phyloP scores from a whole-genome alignment of 2,888 invertebrate genomes.

The Camponotus fellah region DNA sequence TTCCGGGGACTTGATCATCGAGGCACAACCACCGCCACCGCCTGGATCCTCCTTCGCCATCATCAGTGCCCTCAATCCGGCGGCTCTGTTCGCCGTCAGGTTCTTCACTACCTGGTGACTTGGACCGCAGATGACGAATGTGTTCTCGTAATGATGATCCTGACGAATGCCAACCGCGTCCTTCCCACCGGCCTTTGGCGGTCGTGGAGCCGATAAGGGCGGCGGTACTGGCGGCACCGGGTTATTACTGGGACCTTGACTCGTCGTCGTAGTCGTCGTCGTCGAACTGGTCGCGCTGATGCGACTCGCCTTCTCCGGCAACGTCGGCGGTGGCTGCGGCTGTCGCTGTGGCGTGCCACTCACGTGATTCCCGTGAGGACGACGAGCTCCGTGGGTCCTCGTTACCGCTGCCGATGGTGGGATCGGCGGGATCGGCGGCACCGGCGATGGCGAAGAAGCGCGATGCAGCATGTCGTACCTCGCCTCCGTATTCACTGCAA shows the following conservation, averaged over 20 bases:
- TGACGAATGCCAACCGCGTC: constrained; percentile 84
- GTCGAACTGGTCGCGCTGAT: constrained; percentile 42
- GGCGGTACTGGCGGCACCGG: constrained; percentile 83
- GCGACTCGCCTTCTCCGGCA: constrained; percentile 79
- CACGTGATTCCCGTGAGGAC: constrained; percentile 63
- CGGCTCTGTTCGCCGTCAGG: constrained; percentile 80
- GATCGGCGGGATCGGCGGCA: constrained; percentile 74
- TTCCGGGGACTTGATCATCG: constrained; percentile 79
- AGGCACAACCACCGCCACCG: constrained; percentile 48
- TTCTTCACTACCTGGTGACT: constrained; percentile 84
- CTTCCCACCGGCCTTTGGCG: constrained; percentile 76
- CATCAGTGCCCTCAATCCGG: constrained; percentile 82
- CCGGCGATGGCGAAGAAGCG: constrained; percentile 82
- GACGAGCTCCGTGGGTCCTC: constrained; percentile 76
- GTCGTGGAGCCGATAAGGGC: constrained; percentile 80
- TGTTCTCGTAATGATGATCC: constrained; percentile 87
- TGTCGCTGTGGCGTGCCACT: constrained; percentile 39
- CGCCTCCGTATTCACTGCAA: constrained; percentile 81
- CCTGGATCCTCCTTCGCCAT: constrained; percentile 80
- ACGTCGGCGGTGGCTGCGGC: constrained; percentile 76
- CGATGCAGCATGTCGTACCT: constrained; percentile 86
- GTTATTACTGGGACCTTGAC: constrained; percentile 53
- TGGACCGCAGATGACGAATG: constrained; percentile 86
- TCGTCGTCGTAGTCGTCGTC: constrained; percentile 21
- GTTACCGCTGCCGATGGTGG: constrained; percentile 71